Conservation (phyloP, 2,113 vertebrate species). For the Psittacara wagleri region DNA sequence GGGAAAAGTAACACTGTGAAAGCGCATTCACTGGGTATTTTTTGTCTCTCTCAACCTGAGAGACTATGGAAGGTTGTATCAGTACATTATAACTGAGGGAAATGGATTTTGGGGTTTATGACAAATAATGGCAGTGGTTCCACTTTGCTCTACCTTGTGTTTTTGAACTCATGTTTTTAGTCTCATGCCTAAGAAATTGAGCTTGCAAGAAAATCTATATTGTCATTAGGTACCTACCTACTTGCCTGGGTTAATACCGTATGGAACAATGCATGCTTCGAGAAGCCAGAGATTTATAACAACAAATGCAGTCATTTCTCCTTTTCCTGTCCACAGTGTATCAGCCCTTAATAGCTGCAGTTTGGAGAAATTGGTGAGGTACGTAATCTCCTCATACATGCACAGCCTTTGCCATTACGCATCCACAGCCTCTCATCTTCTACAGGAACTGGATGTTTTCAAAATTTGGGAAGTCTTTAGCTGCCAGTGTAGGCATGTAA, state of each 20-base stretch:
- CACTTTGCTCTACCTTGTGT: not conserved
- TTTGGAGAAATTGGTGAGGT: not conserved
- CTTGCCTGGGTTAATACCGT: not conserved
- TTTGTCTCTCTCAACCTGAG: not conserved
- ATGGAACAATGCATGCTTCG: not conserved
- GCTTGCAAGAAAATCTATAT: not conserved
- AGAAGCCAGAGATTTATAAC: not conserved
- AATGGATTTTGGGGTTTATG: not conserved
- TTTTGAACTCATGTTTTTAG: not conserved
- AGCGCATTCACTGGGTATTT: not conserved
- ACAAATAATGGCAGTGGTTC: not conserved
- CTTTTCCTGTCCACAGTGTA: not conserved
- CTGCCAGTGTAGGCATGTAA: not conserved
- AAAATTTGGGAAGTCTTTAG: not conserved
- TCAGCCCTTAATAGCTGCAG: not conserved
- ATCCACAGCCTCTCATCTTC: not conserved
- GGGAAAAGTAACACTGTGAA: not conserved
- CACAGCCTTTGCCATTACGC: not conserved
- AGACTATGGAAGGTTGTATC: not conserved
- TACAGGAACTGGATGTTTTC: not conserved
- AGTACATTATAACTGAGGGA: not conserved
- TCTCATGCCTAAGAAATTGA: not conserved
- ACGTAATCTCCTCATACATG: not conserved
- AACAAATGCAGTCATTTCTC: not conserved
- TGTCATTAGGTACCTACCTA: not conserved